Percentiles rank a stretch among this genome's conserved stretches.
These are phyloP conservation scores for Cyprinus carpio DNA, from an alignment of 2,113 vertebrate genomes.

Conservation along the genomic window DNA sequence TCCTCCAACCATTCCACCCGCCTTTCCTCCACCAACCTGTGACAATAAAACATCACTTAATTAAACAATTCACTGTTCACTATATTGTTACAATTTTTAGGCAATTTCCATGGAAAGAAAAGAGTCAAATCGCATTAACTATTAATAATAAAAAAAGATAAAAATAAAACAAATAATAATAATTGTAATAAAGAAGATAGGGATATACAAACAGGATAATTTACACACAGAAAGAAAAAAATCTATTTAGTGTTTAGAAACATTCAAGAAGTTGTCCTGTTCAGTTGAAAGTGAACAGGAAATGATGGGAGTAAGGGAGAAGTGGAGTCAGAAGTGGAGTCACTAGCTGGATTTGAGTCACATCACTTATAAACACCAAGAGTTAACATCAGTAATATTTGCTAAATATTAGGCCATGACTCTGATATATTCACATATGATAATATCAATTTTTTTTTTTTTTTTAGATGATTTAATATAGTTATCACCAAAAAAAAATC, in stretches of 20 bases:
- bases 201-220: background rate
- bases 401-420: background rate
- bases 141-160: background rate
- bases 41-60: slow-evolving; percentile 12
- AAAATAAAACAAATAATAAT: background rate
- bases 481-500: background rate
- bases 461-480: background rate
- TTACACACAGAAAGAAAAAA: background rate
- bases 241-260: background rate
- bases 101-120: background rate
- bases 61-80: background rate
- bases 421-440: slow-evolving; percentile 1
- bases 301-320: background rate
- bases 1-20: slow-evolving; percentile 85
- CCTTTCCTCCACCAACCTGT: slow-evolving; percentile 81
- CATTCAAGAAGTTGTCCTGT: background rate
- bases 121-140: background rate
- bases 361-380: background rate
- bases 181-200: background rate
- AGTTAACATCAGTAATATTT: background rate
- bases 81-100: background rate
- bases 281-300: background rate
- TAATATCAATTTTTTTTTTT: background rate
- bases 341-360: too few relatives aligned
- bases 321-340: background rate